Base-by-base conservation (phyloP, 2,797 vertebrate genomes). In the Brachyrhaphis roseni region DNA sequence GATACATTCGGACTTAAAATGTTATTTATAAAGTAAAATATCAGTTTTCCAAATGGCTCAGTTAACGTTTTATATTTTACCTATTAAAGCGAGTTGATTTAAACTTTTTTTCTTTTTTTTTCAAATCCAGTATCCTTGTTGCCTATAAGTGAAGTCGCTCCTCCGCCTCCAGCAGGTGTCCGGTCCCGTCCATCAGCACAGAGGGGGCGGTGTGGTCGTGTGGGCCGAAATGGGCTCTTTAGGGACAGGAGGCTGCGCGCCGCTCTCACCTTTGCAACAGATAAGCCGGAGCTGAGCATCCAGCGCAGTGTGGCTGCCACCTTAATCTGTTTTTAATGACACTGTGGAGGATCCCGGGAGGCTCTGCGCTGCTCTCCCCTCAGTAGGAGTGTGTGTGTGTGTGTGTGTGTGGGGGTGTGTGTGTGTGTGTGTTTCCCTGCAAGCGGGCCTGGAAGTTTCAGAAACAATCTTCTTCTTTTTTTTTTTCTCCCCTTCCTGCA, bases 241-340 rank as follows among this genome's bases (percentile, higher is more conserved):
- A 10, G 36, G 59, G 46, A 34, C 74, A 31, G 83, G 76, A 31
- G 87, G 79, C 79, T 10, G 75, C 59, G 83, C 84, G 80, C 88
- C 85, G 86, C 83, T 87, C 88, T 92, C 91, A 93, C 93, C 93
- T 94, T 89, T 92, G 90, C 92, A 76, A 75, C 89, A 88, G 91
- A 92, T 94, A 91, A 94, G 89, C 91, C 49, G 88, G 82, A 89
- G 90, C 88, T 59, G 86, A 84, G 88, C 78, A 77, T 89, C 82
- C 81, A 78, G 55, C 92, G 77, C 86, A 86, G 91, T 88, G 91
- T 75, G 91, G 89, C 88, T 72, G 81, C 90, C 81, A 92, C 91
- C 89, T 93, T 96, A 96, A 96, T 96, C 95, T 95, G 89, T 76
- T 95, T 96, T 95, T 95, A 96, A 96, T 95, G 91, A 94, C 90